Evolutionary conservation across 2,888 invertebrate species (phyloP).

Genomic region (Hirtodrosophila histrioides): DNA sequence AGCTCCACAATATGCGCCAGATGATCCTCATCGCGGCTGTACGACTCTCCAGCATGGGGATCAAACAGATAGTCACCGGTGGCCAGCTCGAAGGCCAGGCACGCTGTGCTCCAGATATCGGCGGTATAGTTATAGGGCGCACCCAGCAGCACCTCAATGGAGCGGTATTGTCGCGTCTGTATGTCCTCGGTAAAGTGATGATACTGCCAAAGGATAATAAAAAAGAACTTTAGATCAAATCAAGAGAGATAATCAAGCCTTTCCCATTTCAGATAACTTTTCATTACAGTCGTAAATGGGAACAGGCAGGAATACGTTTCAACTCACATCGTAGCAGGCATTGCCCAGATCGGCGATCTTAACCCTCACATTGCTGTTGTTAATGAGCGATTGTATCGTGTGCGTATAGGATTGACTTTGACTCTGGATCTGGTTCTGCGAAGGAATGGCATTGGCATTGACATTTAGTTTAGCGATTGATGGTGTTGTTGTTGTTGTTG

Average conservation of each 20-base stretch:
- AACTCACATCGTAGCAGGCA: conserved; percentile 90
- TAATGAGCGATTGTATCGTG: conserved; percentile 84
- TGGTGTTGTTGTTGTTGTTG: conserved; percentile 43
- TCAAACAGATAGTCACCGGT: conserved; percentile 95
- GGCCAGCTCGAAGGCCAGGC: conserved; percentile 93
- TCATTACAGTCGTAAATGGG: too few species aligned
- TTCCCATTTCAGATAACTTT: too few species aligned
- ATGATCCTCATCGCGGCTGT: conserved; percentile 93
- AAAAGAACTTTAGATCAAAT: too few species aligned
- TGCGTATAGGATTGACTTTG: conserved; percentile 80
- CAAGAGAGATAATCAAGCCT: too few species aligned
- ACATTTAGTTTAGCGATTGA: conserved; percentile 70
- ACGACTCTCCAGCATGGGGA: conserved; percentile 90
- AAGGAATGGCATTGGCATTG: conserved; percentile 81
- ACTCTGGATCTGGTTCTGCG: conserved; percentile 81
- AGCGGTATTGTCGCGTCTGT: conserved; percentile 93
- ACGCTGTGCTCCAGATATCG: conserved; percentile 94
- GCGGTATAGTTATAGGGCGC: conserved; percentile 91
- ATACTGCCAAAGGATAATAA: conserved; percentile 82
- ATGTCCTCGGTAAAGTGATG: conserved; percentile 93
- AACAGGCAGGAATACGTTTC: too few species aligned
- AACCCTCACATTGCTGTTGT: conserved; percentile 87
- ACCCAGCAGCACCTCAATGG: conserved; percentile 89
- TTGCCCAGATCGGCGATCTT: conserved; percentile 95
- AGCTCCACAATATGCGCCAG: conserved; percentile 93